phyloP scores from a whole-genome alignment of 1,140 invertebrate genomes.

The Trachymyrmex septentrionalis region DNA sequence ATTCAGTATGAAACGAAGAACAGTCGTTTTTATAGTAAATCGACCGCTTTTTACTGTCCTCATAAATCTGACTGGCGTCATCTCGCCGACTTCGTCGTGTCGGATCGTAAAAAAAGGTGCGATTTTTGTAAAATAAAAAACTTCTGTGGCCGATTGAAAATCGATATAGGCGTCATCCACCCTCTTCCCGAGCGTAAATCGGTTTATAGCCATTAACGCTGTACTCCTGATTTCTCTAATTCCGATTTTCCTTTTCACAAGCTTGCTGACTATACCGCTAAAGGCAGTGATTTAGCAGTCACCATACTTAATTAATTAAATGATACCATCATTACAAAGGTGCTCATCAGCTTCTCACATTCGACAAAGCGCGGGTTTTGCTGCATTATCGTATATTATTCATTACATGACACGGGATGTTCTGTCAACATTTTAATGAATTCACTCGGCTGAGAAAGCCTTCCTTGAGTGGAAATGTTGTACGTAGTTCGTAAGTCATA shows the following conservation, averaged over 20 bases:
- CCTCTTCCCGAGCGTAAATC: constrained; percentile 64
- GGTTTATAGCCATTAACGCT: constrained; percentile 56
- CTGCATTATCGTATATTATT: constrained; percentile 43
- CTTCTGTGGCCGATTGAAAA: constrained; percentile 65
- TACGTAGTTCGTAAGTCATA: not conserved
- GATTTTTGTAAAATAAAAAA: constrained; percentile 73
- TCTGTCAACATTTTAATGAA: constrained; percentile 55
- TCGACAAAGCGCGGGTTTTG: constrained; percentile 27
- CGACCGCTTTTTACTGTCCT: constrained; percentile 61
- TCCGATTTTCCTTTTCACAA: constrained; percentile 4
- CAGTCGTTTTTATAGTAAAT: constrained; percentile 50
- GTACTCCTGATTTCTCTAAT: constrained; percentile 61
- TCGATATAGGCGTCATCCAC: constrained; percentile 60
- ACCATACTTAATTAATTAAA: constrained; percentile 49
- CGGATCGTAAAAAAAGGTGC: constrained; percentile 59
- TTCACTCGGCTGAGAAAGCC: constrained; percentile 30
- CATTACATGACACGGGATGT: constrained; percentile 31
- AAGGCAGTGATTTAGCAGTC: constrained; percentile 9
- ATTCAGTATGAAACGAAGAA: constrained; percentile 57
- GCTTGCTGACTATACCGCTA: not conserved
- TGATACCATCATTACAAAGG: constrained; percentile 26
- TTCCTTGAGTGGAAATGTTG: constrained; percentile 34
- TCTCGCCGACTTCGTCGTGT: constrained; percentile 8
- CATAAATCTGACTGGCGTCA: constrained; percentile 63
- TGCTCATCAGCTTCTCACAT: constrained; percentile 30